A percentile compares a stretch with the other conserved stretches of the same genome.
These are phyloP conservation scores for Dendropsophus ebraccatus DNA, from an alignment of 2,113 vertebrate genomes.

Conservation along the genomic window DNA sequence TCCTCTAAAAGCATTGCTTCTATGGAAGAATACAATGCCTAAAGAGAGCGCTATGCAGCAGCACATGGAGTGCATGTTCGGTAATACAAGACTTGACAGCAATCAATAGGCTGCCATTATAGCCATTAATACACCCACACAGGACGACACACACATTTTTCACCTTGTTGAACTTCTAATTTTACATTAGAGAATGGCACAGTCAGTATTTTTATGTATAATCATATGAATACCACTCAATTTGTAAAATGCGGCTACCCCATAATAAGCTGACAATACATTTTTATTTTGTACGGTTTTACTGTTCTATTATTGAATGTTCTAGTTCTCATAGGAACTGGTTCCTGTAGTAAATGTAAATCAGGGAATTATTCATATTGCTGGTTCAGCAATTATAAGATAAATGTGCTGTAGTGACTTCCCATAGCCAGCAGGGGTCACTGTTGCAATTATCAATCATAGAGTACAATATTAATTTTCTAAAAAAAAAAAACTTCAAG, in stretches of 20 bases:
- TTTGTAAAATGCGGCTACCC: neutral
- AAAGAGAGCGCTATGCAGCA: too few species aligned
- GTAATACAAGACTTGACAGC: neutral
- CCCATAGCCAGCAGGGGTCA: neutral
- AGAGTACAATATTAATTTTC: neutral
- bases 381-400: neutral
- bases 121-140: neutral
- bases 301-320: neutral
- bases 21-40: neutral
- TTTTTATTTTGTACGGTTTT: neutral
- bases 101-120: too few species aligned
- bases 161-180: neutral
- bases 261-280: neutral
- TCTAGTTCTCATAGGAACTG: neutral
- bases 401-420: neutral
- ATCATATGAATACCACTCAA: neutral
- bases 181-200: neutral
- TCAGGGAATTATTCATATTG: neutral
- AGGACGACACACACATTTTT: neutral
- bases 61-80: neutral
- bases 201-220: neutral
- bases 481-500: neutral
- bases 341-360: neutral
- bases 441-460: neutral
- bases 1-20: neutral